These are phyloP conservation scores for Standfussiana lucernea DNA, from an alignment of 2,888 invertebrate genomes.

Conservation along the genomic window DNA sequence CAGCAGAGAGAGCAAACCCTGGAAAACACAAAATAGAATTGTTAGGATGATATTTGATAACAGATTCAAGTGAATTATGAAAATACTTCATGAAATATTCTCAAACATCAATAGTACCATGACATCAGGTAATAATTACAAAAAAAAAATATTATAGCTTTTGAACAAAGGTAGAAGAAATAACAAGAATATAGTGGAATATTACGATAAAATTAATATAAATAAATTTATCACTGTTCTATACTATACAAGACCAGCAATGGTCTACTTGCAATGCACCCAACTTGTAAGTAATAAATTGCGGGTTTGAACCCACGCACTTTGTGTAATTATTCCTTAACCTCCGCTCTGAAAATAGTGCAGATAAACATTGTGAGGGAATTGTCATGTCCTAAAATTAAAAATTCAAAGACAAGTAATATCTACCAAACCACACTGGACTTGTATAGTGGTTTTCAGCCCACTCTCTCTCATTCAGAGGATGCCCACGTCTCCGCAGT, in stretches of 20 bases:
- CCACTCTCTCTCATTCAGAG: not conserved
- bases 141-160: not conserved
- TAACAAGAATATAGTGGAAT: not conserved
- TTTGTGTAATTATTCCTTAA: not conserved
- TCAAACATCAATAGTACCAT: not conserved
- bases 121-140: not conserved
- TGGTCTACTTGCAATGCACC: not conserved
- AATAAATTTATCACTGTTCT: not conserved
- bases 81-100: not conserved
- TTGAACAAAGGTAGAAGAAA: not conserved
- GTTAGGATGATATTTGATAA: slow-evolving; percentile 11
- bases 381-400: not conserved
- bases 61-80: not conserved
- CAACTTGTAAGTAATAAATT: not conserved
- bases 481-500: not conserved
- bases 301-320: not conserved
- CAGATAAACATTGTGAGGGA: not conserved
- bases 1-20: slow-evolving; percentile 89
- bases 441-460: not conserved
- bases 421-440: not conserved
- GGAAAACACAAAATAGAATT: slow-evolving; percentile 60
- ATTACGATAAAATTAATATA: not conserved
- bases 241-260: not conserved
- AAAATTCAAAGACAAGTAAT: not conserved
- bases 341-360: not conserved